A percentile compares a stretch with the other conserved stretches of the same genome.
Evolutionary conservation across 2,113 vertebrate genomes (phyloP).

Genomic region (Peromyscus maniculatus): DNA sequence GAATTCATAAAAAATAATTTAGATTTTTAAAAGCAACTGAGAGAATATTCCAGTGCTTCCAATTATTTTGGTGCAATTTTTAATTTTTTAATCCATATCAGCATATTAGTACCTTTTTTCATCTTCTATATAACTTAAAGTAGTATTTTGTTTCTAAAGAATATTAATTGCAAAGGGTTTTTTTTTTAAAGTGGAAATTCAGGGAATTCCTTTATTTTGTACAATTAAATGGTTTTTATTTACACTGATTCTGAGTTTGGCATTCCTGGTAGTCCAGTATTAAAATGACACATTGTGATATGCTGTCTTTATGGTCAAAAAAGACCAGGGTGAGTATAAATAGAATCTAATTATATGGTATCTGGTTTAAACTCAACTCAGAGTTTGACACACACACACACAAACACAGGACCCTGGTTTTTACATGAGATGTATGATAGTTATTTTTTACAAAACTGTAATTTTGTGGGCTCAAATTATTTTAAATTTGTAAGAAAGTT

Average conservation of each 20-base stretch:
- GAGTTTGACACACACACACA: background rate
- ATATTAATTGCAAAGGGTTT: conserved; percentile 5
- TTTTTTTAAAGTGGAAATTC: background rate
- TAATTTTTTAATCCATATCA: conserved; percentile 74
- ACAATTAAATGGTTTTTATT: conserved; percentile 30
- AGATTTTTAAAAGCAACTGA: conserved; percentile 70
- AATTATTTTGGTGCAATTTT: conserved; percentile 79
- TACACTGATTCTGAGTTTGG: conserved; percentile 28
- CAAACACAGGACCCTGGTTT: background rate
- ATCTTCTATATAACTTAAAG: conserved; percentile 72
- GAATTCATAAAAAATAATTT: conserved; percentile 57
- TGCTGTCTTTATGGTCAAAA: conserved; percentile 48
- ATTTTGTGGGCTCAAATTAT: conserved; percentile 46
- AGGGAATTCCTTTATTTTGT: conserved; percentile 46
- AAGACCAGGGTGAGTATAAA: conserved; percentile 26
- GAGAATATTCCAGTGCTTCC: conserved; percentile 72
- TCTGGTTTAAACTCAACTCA: conserved; percentile 22
- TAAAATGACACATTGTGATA: conserved; percentile 53
- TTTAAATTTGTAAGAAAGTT: conserved; percentile 59
- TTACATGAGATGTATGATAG: conserved; percentile 20
- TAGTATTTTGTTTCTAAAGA: conserved; percentile 72
- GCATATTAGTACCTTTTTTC: conserved; percentile 79
- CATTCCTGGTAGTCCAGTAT: conserved; percentile 9
- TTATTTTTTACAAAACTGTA: conserved; percentile 61
- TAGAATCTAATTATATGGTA: conserved; percentile 22